phyloP scores from a whole-genome alignment of 2,888 invertebrate species.

The Teinopalpus imperialis region DNA sequence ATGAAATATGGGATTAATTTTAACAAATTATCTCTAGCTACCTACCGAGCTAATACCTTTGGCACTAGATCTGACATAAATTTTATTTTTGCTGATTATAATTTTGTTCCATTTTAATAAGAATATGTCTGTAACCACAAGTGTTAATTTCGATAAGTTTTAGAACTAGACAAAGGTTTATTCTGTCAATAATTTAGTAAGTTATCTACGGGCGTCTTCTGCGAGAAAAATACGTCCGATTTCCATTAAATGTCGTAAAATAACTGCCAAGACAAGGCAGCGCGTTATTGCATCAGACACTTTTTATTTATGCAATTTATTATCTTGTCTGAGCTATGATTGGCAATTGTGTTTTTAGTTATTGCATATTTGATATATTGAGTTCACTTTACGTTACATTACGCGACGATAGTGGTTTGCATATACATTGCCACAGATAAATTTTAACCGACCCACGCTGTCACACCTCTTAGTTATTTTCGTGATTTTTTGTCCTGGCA shows the following conservation, averaged over 20 bases:
- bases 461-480: too few species aligned
- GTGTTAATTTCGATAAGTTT: too few species aligned
- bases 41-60: too few species aligned
- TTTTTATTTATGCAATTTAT: conserved; percentile 16
- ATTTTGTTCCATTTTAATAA: not conserved
- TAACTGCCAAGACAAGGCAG: conserved; percentile 8
- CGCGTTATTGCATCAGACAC: conserved; percentile 12
- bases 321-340: conserved; percentile 14
- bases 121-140: too few species aligned
- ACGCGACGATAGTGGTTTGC: conserved; percentile 27
- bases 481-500: too few species aligned
- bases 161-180: too few species aligned
- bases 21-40: too few species aligned
- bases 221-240: conserved; percentile 1
- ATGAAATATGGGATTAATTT: too few species aligned
- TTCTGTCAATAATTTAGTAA: not conserved
- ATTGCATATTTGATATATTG: conserved; percentile 42
- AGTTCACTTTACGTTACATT: conserved; percentile 4
- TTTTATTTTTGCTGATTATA: not conserved
- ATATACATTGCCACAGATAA: not conserved
- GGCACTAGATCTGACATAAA: too few species aligned
- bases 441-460: not conserved
- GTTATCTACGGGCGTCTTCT: conserved; percentile 1
- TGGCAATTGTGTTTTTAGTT: conserved; percentile 53
- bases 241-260: conserved; percentile 1